Percentiles rank a stretch among this genome's conserved stretches.
Evolutionary conservation across 2,888 invertebrate genomes (phyloP).

Genomic region (Phrixothrix hirtus): DNA sequence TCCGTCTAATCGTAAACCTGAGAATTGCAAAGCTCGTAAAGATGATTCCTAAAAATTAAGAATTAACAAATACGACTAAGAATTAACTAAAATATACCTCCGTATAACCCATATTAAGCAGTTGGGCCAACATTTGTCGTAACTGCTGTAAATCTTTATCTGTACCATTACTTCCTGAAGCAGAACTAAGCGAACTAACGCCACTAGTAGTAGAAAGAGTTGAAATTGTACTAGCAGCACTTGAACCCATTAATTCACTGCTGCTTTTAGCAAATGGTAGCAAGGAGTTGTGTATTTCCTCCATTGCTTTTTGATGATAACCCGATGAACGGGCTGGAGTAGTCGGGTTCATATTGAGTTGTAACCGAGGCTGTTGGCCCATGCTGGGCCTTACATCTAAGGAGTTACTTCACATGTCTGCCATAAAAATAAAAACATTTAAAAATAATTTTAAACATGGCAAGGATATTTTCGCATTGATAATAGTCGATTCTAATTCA

Average conservation of each 20-base stretch:
- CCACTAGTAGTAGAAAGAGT: conserved; percentile 66
- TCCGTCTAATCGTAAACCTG: conserved; percentile 71
- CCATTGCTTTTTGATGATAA: conserved; percentile 85
- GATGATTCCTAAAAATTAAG: conserved; percentile 64
- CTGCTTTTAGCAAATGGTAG: conserved; percentile 77
- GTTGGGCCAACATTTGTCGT: conserved; percentile 68
- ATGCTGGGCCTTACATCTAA: conserved; percentile 53
- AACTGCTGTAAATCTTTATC: conserved; percentile 66
- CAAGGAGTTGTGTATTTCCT: conserved; percentile 82
- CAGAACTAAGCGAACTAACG: conserved; percentile 63
- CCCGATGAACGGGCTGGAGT: conserved; percentile 64
- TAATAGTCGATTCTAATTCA: conserved; percentile 2
- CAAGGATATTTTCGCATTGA: conserved; percentile 4
- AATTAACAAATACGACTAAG: background rate
- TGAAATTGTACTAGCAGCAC: conserved; percentile 75
- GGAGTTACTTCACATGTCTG: conserved; percentile 25
- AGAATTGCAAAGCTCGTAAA: conserved; percentile 69
- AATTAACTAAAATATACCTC: conserved; percentile 61
- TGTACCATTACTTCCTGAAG: conserved; percentile 58
- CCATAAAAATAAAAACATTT: conserved; percentile 23
- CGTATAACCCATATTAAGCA: conserved; percentile 73
- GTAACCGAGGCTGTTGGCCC: conserved; percentile 58
- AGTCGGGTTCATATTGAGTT: conserved; percentile 66
- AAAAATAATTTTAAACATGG: conserved; percentile 15
- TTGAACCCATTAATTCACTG: conserved; percentile 68